Evolutionary conservation across 2,888 invertebrate genomes (phyloP).

Genomic region (Tinea semifulvella): DNA sequence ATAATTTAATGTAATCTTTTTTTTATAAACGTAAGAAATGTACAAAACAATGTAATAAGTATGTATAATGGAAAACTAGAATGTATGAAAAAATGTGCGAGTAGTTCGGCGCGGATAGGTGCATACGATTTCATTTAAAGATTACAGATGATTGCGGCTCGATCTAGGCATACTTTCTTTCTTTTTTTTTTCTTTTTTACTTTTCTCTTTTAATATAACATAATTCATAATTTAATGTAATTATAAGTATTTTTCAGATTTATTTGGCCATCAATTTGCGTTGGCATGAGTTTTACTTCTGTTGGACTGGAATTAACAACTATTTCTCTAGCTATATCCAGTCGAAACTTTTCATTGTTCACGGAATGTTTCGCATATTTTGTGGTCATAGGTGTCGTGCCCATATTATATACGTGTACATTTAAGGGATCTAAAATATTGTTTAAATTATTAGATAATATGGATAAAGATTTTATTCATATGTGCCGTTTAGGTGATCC

Average conservation of each 20-base stretch:
- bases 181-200: no score
- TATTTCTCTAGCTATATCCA: slow-evolving; percentile 26
- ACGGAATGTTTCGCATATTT: slow-evolving; percentile 42
- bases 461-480: slow-evolving; percentile 34
- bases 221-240: slow-evolving; percentile 4
- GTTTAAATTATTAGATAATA: slow-evolving; percentile 27
- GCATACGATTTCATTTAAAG: no score
- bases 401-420: slow-evolving; percentile 27
- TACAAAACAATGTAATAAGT: no score
- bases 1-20: no score
- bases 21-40: no score
- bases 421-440: slow-evolving; percentile 27
- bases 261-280: slow-evolving; percentile 28
- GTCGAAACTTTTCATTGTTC: slow-evolving; percentile 33
- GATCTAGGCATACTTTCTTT: no score
- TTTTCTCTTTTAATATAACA: not conserved
- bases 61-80: no score
- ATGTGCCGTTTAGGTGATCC: slow-evolving; percentile 29
- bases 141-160: no score
- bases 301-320: slow-evolving; percentile 27
- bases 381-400: slow-evolving; percentile 29
- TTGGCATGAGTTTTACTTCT: slow-evolving; percentile 22
- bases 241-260: slow-evolving; percentile 27
- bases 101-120: no score
- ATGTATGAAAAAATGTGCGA: no score